Evolutionary conservation across 1,140 invertebrate species (phyloP).

Genomic region (Drosophila neocordata): DNA sequence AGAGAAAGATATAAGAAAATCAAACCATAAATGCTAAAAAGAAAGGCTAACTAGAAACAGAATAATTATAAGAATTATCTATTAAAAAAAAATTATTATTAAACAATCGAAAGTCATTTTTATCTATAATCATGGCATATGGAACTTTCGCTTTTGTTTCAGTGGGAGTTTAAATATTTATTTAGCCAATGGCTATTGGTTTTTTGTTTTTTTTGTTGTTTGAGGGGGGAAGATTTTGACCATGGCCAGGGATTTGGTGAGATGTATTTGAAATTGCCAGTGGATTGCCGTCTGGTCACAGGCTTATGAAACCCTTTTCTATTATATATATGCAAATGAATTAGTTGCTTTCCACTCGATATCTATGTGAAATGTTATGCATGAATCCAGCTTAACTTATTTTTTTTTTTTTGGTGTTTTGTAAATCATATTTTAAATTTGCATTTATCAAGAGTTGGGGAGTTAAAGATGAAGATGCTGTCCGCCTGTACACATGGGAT

Average conservation of each 20-base stretch:
- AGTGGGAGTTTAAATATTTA: conserved; percentile 11
- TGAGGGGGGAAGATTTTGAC: too few relatives aligned
- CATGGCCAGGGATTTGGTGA: conserved; percentile 2
- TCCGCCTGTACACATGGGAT: conserved; percentile 28
- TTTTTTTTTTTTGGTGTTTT: conserved; percentile 31
- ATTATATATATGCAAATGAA: conserved; percentile 57
- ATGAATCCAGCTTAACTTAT: conserved; percentile 21
- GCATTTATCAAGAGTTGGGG: conserved; percentile 37
- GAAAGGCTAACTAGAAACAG: neutral
- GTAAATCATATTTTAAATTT: conserved; percentile 71
- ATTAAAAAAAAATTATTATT: neutral
- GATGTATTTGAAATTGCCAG: neutral
- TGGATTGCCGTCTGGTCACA: conserved; percentile 12
- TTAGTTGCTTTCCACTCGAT: conserved; percentile 60
- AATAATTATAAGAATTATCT: neutral
- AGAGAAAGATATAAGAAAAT: too few relatives aligned
- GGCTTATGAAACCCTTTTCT: conserved; percentile 66
- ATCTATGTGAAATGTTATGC: conserved; percentile 54
- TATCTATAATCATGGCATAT: neutral
- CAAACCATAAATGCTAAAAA: conserved; percentile 31
- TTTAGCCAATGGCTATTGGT: conserved; percentile 5
- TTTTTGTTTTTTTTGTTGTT: too few relatives aligned
- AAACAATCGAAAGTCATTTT: too few relatives aligned
- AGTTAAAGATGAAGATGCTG: conserved; percentile 11
- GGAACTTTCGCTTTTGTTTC: conserved; percentile 56